These are phyloP conservation scores for Edolisoma coerulescens DNA, from an alignment of 2,113 vertebrate species.

Conservation along the genomic window DNA sequence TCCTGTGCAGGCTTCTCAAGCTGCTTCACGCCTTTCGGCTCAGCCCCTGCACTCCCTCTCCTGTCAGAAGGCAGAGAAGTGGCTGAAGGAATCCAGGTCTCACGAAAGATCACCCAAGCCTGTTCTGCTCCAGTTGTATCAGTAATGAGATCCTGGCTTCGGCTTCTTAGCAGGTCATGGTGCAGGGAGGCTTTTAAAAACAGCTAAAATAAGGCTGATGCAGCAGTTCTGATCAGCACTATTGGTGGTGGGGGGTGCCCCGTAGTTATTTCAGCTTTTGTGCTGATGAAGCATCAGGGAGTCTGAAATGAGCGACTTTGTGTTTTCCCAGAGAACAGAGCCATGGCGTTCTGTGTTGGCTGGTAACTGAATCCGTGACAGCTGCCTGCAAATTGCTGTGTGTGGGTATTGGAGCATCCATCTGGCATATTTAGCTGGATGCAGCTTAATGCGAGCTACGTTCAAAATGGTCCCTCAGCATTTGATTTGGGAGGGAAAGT, in stretches of 20 bases:
- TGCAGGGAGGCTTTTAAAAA: not conserved
- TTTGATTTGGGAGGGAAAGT: not conserved
- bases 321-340: not conserved
- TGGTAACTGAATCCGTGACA: not conserved
- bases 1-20: not conserved
- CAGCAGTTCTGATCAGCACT: not conserved
- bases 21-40: not conserved
- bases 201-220: not conserved
- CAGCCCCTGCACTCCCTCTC: not conserved
- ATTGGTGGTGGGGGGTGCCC: rapidly evolving
- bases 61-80: not conserved
- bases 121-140: not conserved
- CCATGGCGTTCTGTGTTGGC: not conserved
- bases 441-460: rapidly evolving
- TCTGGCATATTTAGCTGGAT: not conserved
- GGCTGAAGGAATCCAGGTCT: not conserved
- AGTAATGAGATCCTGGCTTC: not conserved
- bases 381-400: not conserved
- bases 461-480: rapidly evolving
- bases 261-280: not conserved
- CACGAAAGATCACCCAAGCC: not conserved
- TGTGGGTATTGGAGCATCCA: not conserved
- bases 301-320: not conserved
- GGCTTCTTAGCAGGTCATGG: not conserved
- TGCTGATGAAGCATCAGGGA: not conserved